Conservation (phyloP, 1,140 invertebrate genomes). For the Pseudobourletiella spinata region DNA sequence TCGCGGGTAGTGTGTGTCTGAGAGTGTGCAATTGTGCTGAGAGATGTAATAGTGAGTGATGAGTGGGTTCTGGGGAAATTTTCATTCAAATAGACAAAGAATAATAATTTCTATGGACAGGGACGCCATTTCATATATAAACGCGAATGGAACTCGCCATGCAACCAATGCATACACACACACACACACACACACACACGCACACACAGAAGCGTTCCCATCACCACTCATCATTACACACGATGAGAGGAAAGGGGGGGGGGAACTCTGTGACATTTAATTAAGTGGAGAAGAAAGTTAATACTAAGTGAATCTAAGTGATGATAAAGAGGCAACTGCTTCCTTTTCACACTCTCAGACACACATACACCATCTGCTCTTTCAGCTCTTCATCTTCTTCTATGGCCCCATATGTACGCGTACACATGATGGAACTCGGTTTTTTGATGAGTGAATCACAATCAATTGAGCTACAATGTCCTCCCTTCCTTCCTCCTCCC, state of each 20-base stretch:
- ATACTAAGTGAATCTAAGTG: conserved; percentile 19
- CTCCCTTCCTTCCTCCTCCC: background rate
- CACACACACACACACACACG: too few species aligned
- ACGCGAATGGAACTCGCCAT: background rate
- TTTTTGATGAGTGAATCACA: conserved; percentile 7
- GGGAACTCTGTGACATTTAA: conserved; percentile 27
- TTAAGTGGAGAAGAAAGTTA: conserved; percentile 29
- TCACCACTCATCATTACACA: too few species aligned
- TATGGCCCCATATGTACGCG: background rate
- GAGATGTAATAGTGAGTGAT: background rate
- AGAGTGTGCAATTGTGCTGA: too few species aligned
- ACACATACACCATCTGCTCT: background rate
- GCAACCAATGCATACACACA: too few species aligned
- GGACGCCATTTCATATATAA: background rate
- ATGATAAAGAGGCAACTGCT: background rate
- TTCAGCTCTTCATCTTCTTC: background rate
- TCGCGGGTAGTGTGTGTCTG: too few species aligned
- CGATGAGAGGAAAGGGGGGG: conserved; percentile 5
- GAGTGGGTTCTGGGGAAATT: background rate
- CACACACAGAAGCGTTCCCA: too few species aligned
- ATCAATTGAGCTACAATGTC: background rate
- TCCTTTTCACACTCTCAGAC: background rate
- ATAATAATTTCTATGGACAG: background rate
- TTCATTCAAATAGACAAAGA: background rate
- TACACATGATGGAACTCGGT: too few species aligned